Evolutionary conservation across 2,113 vertebrate genomes (phyloP), one percentile per base, ranked within the genome.

Genomic region (Donacobius atricapilla): DNA sequence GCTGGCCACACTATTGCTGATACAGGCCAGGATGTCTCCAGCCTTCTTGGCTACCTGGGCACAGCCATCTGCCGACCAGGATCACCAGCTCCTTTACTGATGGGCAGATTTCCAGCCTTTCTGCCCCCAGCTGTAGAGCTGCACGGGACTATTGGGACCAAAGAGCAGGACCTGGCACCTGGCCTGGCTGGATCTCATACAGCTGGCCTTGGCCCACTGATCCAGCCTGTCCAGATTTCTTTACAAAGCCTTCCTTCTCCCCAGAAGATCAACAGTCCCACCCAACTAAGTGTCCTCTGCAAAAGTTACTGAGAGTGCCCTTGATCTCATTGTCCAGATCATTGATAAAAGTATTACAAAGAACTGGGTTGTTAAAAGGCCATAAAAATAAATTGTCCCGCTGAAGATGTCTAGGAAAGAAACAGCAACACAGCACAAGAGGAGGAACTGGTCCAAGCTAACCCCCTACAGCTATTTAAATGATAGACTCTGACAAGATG

Each of bases 121-220:
- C 65, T 65, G 12, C 5, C 19, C 19, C 33, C 58, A 25, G 33
- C 11, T 30, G 13, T 21, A 57, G 44, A 2, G 1, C 3, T 1
- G 1, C 37, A 15, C 11, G 13, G 21, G 15, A 3, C 7, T 47
- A 13, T 17, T 27, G 30, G 33, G n/a, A 53, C 15, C 13, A 24
- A 72, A 31, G 17, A 2, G 24, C 28, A 50, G 28, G 33, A 63
- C 28, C 6, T 0, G 0, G 30, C 4, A 37, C 6, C 5, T 10
- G 42, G 23, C 17, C 48, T 40, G 28, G 13, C 8, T 51, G 13
- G 40, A 42, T 5, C 39, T 31, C 25, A 20, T 6, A 27, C 13
- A 28, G 6, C 0, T 71, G 51, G 6, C 15, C 21, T 40, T 11
- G 6, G 4, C 8, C 33, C 39, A 58, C 14, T 4, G 4, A 25